Evolutionary conservation across 2,797 vertebrate genomes (phyloP).

Genomic region (Chiropotes sagulatus): DNA sequence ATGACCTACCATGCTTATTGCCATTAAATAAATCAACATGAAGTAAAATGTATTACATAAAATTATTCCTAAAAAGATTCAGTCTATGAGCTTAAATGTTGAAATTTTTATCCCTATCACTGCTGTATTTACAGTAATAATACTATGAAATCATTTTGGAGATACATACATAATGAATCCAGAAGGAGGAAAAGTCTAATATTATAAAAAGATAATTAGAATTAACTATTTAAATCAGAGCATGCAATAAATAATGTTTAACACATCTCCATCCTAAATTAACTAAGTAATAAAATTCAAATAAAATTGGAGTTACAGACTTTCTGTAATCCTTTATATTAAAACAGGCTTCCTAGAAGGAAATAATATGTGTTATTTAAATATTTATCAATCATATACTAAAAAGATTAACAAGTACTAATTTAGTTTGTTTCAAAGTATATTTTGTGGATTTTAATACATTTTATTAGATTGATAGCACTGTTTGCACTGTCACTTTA

Average conservation of each 20-base stretch:
- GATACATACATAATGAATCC: background rate
- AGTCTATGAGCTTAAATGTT: background rate
- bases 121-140: background rate
- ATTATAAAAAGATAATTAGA: background rate
- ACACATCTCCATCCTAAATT: background rate
- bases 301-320: background rate
- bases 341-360: background rate
- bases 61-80: background rate
- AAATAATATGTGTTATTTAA: background rate
- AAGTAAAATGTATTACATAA: background rate
- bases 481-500: background rate
- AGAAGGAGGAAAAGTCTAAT: background rate
- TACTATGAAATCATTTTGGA: background rate
- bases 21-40: background rate
- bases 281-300: background rate
- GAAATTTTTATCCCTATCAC: background rate
- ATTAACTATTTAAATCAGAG: background rate
- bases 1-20: background rate
- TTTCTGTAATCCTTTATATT: background rate
- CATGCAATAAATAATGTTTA: constrained; percentile 10
- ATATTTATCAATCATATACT: background rate
- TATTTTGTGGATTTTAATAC: background rate
- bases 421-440: background rate
- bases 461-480: background rate
- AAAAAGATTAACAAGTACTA: background rate